A percentile compares a stretch with the other conserved stretches of the same genome.
phyloP scores from a whole-genome alignment of 2,888 invertebrate genomes.

The Nomada ruficornis region DNA sequence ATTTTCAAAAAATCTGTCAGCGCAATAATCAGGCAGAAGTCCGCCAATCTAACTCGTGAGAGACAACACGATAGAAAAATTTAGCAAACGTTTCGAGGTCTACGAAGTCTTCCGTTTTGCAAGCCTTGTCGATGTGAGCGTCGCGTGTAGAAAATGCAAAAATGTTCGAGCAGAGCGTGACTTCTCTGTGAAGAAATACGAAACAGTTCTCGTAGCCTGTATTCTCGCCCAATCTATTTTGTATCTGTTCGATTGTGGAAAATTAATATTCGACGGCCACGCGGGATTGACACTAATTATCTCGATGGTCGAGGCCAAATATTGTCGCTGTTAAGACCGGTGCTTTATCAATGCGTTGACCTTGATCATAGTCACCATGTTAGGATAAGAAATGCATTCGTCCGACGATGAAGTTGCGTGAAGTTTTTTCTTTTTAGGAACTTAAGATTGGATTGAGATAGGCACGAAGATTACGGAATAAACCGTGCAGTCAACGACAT shows the following conservation, averaged over 20 bases:
- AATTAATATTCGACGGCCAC: not conserved
- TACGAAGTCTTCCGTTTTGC: conserved; percentile 51
- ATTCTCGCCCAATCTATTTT: conserved; percentile 6
- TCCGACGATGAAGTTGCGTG: not conserved
- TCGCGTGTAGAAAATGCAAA: conserved; percentile 42
- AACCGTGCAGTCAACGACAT: not conserved
- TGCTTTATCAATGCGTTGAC: not conserved
- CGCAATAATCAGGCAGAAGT: conserved; percentile 14
- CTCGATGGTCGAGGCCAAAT: not conserved
- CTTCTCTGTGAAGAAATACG: not conserved
- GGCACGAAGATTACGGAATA: conserved; percentile 17
- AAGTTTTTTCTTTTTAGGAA: not conserved
- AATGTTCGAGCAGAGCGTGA: conserved; percentile 16
- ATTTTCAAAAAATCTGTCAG: conserved; percentile 1
- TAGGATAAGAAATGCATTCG: too few species aligned
- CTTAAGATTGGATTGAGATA: not conserved
- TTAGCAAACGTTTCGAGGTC: conserved; percentile 47
- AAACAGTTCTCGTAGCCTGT: conserved; percentile 28
- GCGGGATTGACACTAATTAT: not conserved
- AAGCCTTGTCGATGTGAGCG: conserved; percentile 69
- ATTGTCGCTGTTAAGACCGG: not conserved
- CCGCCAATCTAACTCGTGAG: conserved; percentile 20
- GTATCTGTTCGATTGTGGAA: not conserved
- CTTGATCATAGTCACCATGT: not conserved
- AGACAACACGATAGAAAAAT: conserved; percentile 30